Conservation (phyloP, 1,140 invertebrate genomes). For the Orius insidiosus region DNA sequence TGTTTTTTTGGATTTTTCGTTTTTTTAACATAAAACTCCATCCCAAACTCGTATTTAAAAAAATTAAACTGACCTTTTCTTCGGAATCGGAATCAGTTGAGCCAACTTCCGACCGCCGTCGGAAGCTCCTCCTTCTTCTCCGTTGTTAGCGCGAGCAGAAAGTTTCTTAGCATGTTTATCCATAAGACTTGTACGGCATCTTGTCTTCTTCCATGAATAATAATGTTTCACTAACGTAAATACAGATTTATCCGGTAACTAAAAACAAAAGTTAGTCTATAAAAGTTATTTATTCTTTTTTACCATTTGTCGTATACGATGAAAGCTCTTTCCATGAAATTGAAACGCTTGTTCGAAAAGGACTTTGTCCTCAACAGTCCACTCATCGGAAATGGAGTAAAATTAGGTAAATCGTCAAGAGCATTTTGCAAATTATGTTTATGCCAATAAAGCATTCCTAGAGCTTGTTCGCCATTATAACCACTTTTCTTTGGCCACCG, state of each 20-base stretch:
- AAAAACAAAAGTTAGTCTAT: slow-evolving; percentile 12
- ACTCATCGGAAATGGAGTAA: slow-evolving; percentile 96
- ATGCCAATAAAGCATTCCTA: slow-evolving; percentile 97
- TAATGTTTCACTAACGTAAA: slow-evolving; percentile 94
- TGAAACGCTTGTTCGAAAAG: slow-evolving; percentile 96
- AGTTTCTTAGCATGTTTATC: slow-evolving; percentile 67
- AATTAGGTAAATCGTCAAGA: slow-evolving; percentile 83
- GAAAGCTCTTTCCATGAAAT: slow-evolving; percentile 96
- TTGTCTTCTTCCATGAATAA: slow-evolving; percentile 95
- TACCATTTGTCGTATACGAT: slow-evolving; percentile 94
- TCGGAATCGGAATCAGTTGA: slow-evolving; percentile 75
- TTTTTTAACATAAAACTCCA: neutral
- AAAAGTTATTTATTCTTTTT: slow-evolving; percentile 21
- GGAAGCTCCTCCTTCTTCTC: slow-evolving; percentile 38
- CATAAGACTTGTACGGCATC: slow-evolving; percentile 81
- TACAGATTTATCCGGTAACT: slow-evolving; percentile 93
- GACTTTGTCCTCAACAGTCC: slow-evolving; percentile 96
- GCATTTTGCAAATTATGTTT: slow-evolving; percentile 89
- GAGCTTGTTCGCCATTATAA: slow-evolving; percentile 91
- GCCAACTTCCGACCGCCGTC: slow-evolving; percentile 54
- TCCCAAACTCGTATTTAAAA: neutral
- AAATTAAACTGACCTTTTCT: slow-evolving; percentile 49
- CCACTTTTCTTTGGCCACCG: slow-evolving; percentile 93
- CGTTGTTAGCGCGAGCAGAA: slow-evolving; percentile 31
- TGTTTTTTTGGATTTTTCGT: slow-evolving; percentile 5